phyloP scores from a whole-genome alignment of 2,888 invertebrate species.

The Autographa gamma region DNA sequence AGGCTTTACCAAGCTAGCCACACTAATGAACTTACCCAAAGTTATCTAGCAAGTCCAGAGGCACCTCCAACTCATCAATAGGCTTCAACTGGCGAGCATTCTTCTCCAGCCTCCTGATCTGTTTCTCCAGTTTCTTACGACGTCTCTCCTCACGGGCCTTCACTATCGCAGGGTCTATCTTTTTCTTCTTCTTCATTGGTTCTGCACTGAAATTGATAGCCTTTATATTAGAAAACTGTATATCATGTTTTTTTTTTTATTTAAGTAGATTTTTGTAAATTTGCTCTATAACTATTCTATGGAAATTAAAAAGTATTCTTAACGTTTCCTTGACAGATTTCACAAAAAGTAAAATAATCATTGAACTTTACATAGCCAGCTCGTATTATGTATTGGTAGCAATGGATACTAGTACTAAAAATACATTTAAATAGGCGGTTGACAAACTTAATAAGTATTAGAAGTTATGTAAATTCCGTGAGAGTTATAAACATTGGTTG shows the following conservation, averaged over 20 bases:
- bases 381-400: no score
- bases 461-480: background rate
- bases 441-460: no score
- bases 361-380: no score
- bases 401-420: background rate
- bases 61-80: slow-evolving; percentile 95
- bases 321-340: no score
- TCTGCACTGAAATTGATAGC: slow-evolving; percentile 90
- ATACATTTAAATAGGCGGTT: no score
- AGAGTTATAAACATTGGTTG: background rate
- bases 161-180: slow-evolving; percentile 93
- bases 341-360: no score
- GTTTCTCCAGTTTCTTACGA: slow-evolving; percentile 95
- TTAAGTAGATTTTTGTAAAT: no score
- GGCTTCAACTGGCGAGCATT: slow-evolving; percentile 96
- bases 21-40: slow-evolving; percentile 87
- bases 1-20: no score
- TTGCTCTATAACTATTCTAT: no score
- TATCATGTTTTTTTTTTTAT: background rate
- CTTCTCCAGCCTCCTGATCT: slow-evolving; percentile 94
- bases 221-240: background rate
- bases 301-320: no score
- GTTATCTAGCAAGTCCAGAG: slow-evolving; percentile 90
- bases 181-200: slow-evolving; percentile 97
- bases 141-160: slow-evolving; percentile 95